Base-by-base conservation (phyloP, 1,140 invertebrate genomes). In the Neuroterus valhalla region DNA sequence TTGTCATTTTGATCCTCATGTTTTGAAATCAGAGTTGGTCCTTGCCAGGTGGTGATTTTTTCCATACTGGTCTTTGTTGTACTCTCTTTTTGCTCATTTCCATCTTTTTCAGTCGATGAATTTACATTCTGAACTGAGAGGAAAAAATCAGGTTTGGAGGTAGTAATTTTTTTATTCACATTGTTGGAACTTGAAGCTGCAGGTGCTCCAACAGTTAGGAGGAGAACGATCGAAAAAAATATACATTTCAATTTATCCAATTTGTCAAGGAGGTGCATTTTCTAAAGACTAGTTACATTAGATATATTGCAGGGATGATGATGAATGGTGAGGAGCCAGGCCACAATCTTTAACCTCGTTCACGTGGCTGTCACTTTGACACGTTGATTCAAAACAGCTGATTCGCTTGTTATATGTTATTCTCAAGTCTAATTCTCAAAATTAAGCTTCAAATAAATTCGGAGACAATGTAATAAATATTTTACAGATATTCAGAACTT, bases 41-140 rank as follows among this genome's bases (percentile, higher is more conserved):
- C n/a, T 48, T 19, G 46, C 17, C 46, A 15, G 15, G n/a, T 48
- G n/a, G 46, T 48, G 5, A 17, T 19, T 48, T 12, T 6, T 62
- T 3, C 23, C 31, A 31, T 2, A 12, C 21, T 62, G 12, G 52
- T 15, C 21, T 23, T 62, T 0, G 26, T 2, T 8, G n/a, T 5
- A 62, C 52, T 62, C 15, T 62, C 52, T 62, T 62, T 23, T 62
- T 21, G 26, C 26, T 5, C 55, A 23, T 52, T 52, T 52, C 23
- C 19, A 8, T 12, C 3, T 2, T 12, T 62, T 12, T 3, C 23
- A 48, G 17, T 17, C 8, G 15, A 17, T 21, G 11, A 26, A 55
- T 31, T 38, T 31, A 5, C 23, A 31, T 62, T 62, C 31, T 62
- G 55, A 62, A 31, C 3, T 4, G 14, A 62, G 15, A 26, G 15